Conservation (phyloP, 53 echinoderm and acorn worm species). For the Astropecten irregularis region DNA sequence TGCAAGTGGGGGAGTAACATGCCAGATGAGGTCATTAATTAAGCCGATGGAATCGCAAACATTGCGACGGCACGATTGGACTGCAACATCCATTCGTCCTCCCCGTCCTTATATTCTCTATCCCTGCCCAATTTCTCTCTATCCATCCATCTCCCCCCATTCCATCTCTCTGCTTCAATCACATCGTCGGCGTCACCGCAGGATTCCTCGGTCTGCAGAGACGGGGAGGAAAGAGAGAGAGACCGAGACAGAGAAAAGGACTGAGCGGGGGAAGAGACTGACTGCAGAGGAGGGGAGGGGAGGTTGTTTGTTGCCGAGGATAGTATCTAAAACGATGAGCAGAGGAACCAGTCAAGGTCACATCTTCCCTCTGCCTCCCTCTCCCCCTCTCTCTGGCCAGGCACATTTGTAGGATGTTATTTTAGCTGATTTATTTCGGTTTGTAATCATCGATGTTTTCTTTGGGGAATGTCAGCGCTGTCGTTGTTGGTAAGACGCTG, state of each 20-base stretch:
- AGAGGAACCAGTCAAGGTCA: conserved; percentile 29
- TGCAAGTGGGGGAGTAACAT: conserved; percentile 6
- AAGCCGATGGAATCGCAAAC: conserved; percentile 42
- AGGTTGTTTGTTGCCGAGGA: too few species aligned
- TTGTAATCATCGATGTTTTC: neutral
- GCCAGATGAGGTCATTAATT: conserved; percentile 48
- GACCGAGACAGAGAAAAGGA: neutral
- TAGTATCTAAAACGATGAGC: neutral
- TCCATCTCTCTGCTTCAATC: neutral
- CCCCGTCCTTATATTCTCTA: too few species aligned
- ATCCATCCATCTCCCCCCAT: neutral
- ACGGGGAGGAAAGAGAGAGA: conserved; percentile 11
- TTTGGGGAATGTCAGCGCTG: neutral
- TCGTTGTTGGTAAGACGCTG: conserved; percentile 4
- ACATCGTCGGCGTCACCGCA: neutral
- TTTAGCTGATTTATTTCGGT: conserved; percentile 27
- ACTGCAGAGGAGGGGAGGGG: neutral
- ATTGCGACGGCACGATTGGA: conserved; percentile 22
- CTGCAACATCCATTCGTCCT: neutral
- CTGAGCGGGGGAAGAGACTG: neutral
- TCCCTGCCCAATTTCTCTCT: too few species aligned
- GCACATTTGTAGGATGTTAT: conserved; percentile 19
- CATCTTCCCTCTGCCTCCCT: too few species aligned
- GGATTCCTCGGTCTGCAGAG: conserved; percentile 26
- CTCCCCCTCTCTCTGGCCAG: too few species aligned